Conservation (phyloP, 1,140 invertebrate genomes). For the Nixonia krombeini region DNA sequence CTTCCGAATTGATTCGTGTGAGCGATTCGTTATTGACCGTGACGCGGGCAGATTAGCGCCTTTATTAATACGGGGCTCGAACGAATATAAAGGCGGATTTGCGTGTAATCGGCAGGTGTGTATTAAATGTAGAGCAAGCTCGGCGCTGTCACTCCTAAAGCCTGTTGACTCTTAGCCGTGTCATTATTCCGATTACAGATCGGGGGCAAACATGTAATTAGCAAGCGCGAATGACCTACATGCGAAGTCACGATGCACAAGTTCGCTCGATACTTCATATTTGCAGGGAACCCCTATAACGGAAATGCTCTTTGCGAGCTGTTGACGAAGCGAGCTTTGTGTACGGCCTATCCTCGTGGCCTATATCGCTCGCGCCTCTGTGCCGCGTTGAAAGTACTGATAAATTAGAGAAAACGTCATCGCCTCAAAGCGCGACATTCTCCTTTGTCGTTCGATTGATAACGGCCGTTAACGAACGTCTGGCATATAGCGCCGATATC, state of each 20-base stretch:
- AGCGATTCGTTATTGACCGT: background rate
- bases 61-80: background rate
- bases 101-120: slow-evolving; percentile 13
- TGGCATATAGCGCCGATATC: too few species aligned
- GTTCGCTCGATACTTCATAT: slow-evolving; percentile 24
- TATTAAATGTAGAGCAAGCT: too few species aligned
- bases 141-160: background rate
- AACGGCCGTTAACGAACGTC: too few species aligned
- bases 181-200: too few species aligned
- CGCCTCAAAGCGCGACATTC: slow-evolving; percentile 17
- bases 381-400: slow-evolving; percentile 21
- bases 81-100: background rate
- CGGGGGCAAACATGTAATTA: too few species aligned
- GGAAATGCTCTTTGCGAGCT: slow-evolving; percentile 12
- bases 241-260: slow-evolving; percentile 22
- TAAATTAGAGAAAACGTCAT: slow-evolving; percentile 13
- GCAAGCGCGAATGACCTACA: slow-evolving; percentile 6
- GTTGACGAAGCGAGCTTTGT: slow-evolving; percentile 23
- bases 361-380: too few species aligned
- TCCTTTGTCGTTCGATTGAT: too few species aligned
- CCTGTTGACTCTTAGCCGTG: background rate
- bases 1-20: slow-evolving; percentile 13
- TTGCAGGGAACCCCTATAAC: slow-evolving; percentile 17
- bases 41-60: background rate
- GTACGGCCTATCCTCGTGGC: background rate